These are phyloP conservation scores for Phrynosoma platyrhinos DNA, from an alignment of 2,113 vertebrate genomes.

Conservation along the genomic window DNA sequence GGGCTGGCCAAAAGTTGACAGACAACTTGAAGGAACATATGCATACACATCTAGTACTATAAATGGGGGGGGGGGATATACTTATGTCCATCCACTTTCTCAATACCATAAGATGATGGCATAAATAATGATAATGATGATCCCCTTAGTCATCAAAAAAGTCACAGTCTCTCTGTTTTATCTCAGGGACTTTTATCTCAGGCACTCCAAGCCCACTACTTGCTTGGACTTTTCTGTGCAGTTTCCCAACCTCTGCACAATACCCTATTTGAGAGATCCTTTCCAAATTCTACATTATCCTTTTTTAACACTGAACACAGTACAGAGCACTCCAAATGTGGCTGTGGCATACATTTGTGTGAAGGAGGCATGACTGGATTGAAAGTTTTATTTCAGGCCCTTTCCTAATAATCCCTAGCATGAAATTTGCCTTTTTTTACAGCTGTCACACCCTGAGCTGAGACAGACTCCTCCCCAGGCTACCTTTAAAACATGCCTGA, in stretches of 20 bases:
- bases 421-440: conserved; percentile 4
- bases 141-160: not conserved
- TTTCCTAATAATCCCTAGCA: conserved; percentile 18
- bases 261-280: too few relatives aligned
- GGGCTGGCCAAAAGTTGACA: too few relatives aligned
- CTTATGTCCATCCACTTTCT: not conserved
- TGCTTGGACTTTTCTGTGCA: too few relatives aligned
- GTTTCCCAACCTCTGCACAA: too few relatives aligned
- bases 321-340: not conserved
- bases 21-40: too few relatives aligned
- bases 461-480: not conserved
- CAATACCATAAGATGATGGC: not conserved
- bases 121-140: not conserved
- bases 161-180: too few relatives aligned
- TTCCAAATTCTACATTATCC: too few relatives aligned
- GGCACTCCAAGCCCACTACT: too few relatives aligned
- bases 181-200: too few relatives aligned
- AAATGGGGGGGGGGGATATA: not conserved
- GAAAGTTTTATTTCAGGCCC: conserved; percentile 11
- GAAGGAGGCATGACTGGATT: not conserved
- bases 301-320: too few relatives aligned
- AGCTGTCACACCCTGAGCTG: not conserved
- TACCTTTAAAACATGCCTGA: not conserved
- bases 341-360: not conserved
- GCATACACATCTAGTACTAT: not conserved